phyloP scores from a whole-genome alignment of 2,888 invertebrate genomes.

The Sepioteuthis lessoniana region DNA sequence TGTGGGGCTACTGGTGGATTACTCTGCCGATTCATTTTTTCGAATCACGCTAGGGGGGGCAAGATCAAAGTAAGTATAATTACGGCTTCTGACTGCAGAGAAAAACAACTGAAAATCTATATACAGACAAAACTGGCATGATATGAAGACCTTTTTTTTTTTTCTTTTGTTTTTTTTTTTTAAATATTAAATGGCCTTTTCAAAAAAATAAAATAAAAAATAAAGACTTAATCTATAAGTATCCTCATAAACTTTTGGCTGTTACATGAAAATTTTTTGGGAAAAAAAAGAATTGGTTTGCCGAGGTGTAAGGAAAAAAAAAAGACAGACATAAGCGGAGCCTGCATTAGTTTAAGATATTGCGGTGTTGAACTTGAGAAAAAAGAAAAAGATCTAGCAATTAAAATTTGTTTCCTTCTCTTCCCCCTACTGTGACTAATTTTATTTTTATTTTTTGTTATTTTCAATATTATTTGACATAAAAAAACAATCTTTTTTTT shows the following conservation, averaged over 20 bases:
- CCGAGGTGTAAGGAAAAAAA: neutral
- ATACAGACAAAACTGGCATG: constrained; percentile 6
- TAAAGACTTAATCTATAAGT: constrained; percentile 13
- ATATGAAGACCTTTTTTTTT: neutral
- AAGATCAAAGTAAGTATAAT: neutral
- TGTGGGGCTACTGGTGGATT: constrained; percentile 41
- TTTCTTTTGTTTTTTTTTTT: neutral
- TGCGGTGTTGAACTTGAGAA: neutral
- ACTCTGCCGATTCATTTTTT: constrained; percentile 46
- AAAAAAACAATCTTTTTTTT: neutral
- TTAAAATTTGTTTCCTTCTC: neutral
- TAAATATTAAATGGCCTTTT: neutral
- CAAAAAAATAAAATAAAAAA: no score
- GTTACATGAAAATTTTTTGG: neutral
- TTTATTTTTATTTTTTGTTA: neutral
- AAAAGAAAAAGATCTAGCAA: neutral
- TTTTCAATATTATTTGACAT: neutral
- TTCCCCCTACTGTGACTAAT: constrained; percentile 4
- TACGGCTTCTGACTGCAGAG: constrained; percentile 39
- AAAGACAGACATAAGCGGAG: neutral
- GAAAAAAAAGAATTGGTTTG: constrained; percentile 11
- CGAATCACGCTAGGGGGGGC: constrained; percentile 44
- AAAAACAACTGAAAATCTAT: neutral
- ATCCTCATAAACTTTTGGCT: constrained; percentile 6
- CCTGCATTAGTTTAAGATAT: neutral